Percentiles rank a stretch among this genome's conserved stretches.
Conservation (phyloP, 2,797 vertebrate genomes). For the Sorex maritimensis region DNA sequence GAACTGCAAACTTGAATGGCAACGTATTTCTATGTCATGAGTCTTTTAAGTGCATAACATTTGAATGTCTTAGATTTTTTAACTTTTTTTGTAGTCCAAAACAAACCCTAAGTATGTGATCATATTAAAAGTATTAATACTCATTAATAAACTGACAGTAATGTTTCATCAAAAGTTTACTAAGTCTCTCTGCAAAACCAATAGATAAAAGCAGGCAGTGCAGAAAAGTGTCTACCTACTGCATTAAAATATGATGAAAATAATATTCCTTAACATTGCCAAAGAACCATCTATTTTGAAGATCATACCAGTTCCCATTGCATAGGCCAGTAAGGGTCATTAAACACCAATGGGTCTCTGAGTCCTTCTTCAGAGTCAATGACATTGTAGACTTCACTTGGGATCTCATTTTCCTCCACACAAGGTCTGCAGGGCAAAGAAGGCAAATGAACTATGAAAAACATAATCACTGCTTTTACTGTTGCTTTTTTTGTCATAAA, state of each 20-base stretch:
- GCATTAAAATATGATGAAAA: constrained; percentile 87
- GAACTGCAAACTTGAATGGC: constrained; percentile 73
- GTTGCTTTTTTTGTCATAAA: constrained; percentile 90
- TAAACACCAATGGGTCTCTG: constrained; percentile 93
- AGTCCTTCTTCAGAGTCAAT: constrained; percentile 91
- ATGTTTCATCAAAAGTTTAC: constrained; percentile 77
- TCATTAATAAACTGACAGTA: constrained; percentile 78
- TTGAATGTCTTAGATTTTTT: constrained; percentile 64
- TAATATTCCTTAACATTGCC: constrained; percentile 89
- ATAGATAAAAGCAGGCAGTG: constrained; percentile 86
- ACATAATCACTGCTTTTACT: constrained; percentile 91
- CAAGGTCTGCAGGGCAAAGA: constrained; percentile 92
- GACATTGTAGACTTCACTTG: constrained; percentile 90
- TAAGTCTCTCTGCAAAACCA: constrained; percentile 77
- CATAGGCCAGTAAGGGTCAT: constrained; percentile 94
- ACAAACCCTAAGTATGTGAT: constrained; percentile 78
- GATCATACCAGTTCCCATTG: constrained; percentile 93
- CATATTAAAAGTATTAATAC: constrained; percentile 81
- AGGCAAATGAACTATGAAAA: constrained; percentile 93
- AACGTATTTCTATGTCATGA: constrained; percentile 73
- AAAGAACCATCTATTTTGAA: constrained; percentile 88
- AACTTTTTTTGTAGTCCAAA: constrained; percentile 65
- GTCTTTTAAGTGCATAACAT: constrained; percentile 57
- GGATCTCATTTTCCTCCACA: constrained; percentile 91
- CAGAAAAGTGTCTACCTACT: constrained; percentile 86